phyloP scores from a whole-genome alignment of 2,113 vertebrate genomes.

The Alectura lathami region DNA sequence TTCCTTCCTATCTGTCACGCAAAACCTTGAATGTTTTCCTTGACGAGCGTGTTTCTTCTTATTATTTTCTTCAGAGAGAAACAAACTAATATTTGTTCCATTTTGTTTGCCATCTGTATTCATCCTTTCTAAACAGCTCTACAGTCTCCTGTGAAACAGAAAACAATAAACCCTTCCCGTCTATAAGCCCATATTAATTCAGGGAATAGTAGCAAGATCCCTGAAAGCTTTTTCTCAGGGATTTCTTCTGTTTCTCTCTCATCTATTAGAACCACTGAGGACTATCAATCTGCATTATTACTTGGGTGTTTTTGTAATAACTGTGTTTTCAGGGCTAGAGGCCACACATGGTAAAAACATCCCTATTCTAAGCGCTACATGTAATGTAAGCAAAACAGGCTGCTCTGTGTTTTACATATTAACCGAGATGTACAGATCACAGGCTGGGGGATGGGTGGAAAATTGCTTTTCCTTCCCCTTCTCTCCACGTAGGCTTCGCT shows the following conservation, averaged over 20 bases:
- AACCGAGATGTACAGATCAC: neutral
- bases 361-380: neutral
- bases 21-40: neutral
- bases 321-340: neutral
- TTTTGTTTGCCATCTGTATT: neutral
- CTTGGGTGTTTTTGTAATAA: neutral
- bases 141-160: neutral
- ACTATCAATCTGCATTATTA: neutral
- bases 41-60: neutral
- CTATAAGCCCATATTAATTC: neutral
- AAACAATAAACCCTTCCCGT: neutral
- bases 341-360: neutral
- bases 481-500: neutral
- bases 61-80: neutral
- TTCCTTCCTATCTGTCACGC: neutral
- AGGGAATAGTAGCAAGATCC: neutral
- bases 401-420: slow-evolving; percentile 17
- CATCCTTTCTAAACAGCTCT: neutral
- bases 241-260: neutral
- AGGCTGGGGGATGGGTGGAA: neutral
- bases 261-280: neutral
- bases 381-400: neutral
- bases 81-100: neutral
- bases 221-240: neutral
- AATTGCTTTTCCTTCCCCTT: slow-evolving; percentile 43